Base-by-base conservation (phyloP, 2,888 invertebrate species). In the Exocentrus adspersus region DNA sequence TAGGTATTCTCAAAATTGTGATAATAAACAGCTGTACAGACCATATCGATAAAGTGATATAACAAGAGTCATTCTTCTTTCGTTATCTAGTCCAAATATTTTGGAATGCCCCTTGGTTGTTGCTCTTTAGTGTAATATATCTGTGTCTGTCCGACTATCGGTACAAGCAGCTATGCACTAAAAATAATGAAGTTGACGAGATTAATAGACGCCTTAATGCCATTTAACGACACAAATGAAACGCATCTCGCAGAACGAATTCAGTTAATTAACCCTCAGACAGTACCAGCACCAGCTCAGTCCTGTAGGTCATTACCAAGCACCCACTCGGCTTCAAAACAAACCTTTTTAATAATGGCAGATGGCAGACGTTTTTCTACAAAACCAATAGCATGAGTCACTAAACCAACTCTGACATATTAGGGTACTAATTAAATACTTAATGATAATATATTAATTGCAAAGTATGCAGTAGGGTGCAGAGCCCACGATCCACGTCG, bases 361-460 rank as follows among this genome's bases (percentile, higher is more conserved):
- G 59, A 50, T 59, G 53, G 51, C 48, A 61, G 61, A 60, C 65
- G 52, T 50, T 54, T 66, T 54, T 54, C 60, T 43, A 56, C 57
- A 58, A 70, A 70, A 69, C 77, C 46, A 21, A 20, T 10, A 24
- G 20, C 48, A 62, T 77, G 77, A 77, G 77, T 78, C 78, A 75
- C 72, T 73, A 74, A 77, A 78, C 78, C 74, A 76, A 76, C 62
- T 67, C 67, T 66, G 63, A 59, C 76, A 75, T 74, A 78, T 77
- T 76, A 75, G 62, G 65, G 73, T 73, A 71, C 79, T 79, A 81
- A 81, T 81, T 81, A 81, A 81, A 81, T 79, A 65, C 78, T 79
- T 81, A 79, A 80, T 80, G 79, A 80, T 79, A 79, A 81, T 80
- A 80, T 80, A 81, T 81, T 81, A 81, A 81, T 81, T 81, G 80